Conservation (phyloP, 2,797 vertebrate genomes). For the Heliangelus exortis region DNA sequence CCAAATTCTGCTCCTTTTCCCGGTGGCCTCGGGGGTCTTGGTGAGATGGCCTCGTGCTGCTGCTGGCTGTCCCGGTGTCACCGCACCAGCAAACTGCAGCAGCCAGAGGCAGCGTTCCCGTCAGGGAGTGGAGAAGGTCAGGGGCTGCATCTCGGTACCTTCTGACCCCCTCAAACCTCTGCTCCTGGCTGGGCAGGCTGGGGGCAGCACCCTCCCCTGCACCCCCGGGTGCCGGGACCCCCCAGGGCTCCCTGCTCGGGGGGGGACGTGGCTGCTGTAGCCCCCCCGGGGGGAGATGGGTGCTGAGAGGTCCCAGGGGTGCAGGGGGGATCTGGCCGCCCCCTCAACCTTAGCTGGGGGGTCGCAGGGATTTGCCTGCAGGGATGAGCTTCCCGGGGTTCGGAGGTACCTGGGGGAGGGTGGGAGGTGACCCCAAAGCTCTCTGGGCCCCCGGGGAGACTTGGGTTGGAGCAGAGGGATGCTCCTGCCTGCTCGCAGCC, state of each 20-base stretch:
- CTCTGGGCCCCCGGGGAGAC: not conserved
- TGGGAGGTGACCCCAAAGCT: not conserved
- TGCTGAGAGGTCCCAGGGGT: not conserved
- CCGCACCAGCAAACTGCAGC: not conserved
- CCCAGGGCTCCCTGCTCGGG: fast-evolving
- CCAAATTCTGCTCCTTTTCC: fast-evolving
- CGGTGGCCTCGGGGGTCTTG: fast-evolving
- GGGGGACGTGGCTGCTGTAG: not conserved
- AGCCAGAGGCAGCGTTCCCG: not conserved
- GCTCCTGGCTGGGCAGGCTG: not conserved
- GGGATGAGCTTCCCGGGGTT: not conserved
- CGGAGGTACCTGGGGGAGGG: not conserved
- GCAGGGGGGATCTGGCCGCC: not conserved
- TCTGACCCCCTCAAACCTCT: not conserved
- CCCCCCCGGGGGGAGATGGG: not conserved
- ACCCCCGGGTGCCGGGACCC: fast-evolving
- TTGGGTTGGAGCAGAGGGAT: not conserved
- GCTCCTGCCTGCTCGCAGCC: not conserved
- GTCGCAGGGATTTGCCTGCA: not conserved
- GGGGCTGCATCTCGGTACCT: fast-evolving
- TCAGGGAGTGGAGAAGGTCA: not conserved
- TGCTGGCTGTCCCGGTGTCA: not conserved
- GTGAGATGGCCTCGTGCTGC: fast-evolving
- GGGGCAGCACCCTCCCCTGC: not conserved
- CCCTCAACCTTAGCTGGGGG: fast-evolving